Base-by-base conservation (phyloP, 1,140 invertebrate genomes). In the Maconellicoccus hirsutus region DNA sequence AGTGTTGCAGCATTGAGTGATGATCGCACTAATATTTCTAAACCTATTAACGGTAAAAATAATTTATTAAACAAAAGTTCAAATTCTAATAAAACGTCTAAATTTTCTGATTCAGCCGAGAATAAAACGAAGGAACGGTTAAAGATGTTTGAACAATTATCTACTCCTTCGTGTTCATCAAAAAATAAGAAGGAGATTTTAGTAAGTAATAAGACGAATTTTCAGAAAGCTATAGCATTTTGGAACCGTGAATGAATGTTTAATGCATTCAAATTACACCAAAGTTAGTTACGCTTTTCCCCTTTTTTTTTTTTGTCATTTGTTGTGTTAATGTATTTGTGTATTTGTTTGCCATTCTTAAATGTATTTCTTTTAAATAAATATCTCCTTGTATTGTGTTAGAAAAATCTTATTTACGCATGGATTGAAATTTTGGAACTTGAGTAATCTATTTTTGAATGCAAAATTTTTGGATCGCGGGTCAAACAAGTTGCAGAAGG, bases 41-140 rank as follows among this genome's bases (percentile, higher is more conserved):
- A 52, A 16, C n/a, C 12, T 52, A 52, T 52, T 52, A 52, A 52
- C 42, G 42, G 42, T 52, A 52, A 52, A 19, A 52, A 52, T 52
- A 52, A 52, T 52, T 52, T 52, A 52, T 52, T 52, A 16, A 52
- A 52, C n/a, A 52, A 16, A 19, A 52, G n/a, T 52, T 52, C n/a
- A 52, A 52, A 52, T 52, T 52, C 42, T 19, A 52, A 52, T 52
- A 52, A 52, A 52, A 52, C 4, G 22, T 66, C 10, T 23, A 66
- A 66, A 66, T 19, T 66, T 66, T 66, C 61, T 22, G 61, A 66
- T 66, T 23, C 61, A 66, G 61, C 25, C 61, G 25, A 66, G 25
- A 19, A 23, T 66, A 25, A 25, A 26, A 66, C 61, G 61, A 22
- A 12, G 61, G 61, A 66, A 66, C 61, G 61, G 61, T 26, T 66